Conservation (phyloP, 1,140 invertebrate genomes). For the Ceratina calcarata region DNA sequence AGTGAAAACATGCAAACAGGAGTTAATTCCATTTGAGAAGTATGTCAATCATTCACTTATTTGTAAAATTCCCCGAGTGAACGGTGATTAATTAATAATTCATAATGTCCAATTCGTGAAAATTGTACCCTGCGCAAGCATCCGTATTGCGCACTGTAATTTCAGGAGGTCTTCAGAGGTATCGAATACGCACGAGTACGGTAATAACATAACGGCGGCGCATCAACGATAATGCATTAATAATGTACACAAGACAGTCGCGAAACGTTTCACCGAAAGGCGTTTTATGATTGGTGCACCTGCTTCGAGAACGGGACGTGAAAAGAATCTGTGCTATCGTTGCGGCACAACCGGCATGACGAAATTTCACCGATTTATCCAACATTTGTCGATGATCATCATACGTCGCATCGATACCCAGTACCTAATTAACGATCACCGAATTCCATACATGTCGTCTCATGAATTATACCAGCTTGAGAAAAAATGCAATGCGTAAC, state of each 20-base stretch:
- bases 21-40: no score
- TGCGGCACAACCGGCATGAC: constrained; percentile 21
- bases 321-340: constrained; percentile 40
- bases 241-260: constrained; percentile 47
- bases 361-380: constrained; percentile 36
- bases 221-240: constrained; percentile 44
- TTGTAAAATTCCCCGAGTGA: not conserved
- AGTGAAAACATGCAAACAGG: no score
- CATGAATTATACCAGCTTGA: no score
- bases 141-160: not conserved
- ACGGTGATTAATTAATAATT: constrained; percentile 3
- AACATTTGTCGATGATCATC: not conserved
- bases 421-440: not conserved
- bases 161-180: constrained; percentile 12
- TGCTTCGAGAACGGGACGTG: constrained; percentile 48
- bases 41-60: no score
- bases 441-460: not conserved
- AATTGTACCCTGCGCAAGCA: not conserved
- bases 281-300: constrained; percentile 52
- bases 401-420: not conserved
- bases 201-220: constrained; percentile 23
- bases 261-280: constrained; percentile 48
- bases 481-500: no score
- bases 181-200: not conserved
- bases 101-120: constrained; percentile 2